Base-by-base conservation (phyloP, 1,140 invertebrate genomes). In the Hermetia illucens region DNA sequence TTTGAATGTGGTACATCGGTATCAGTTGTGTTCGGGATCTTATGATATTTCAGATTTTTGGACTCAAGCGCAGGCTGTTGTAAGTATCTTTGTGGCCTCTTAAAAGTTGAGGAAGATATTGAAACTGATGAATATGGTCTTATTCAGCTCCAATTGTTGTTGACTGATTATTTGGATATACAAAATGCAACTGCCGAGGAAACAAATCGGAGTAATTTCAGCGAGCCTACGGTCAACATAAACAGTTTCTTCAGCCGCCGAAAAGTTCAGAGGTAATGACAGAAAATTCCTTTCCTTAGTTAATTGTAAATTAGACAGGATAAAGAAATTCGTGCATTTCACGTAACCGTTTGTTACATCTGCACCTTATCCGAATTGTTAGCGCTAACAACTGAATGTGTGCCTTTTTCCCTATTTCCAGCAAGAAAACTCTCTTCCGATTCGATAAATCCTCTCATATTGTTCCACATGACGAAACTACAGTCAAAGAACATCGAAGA, bases 1-100 rank as follows among this genome's bases (percentile, higher is more conserved):
- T 40, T 65, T 71, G 25, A 54, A 70, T 41, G 65, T 72, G 24
- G 61, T 62, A 21, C 64, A 69, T 51, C 68, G 68, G 36, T 67
- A 76, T 49, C 55, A 64, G 9, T 45, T 65, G 16, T 65, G 70
- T 42, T 54, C 70, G 3, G 65, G 68, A 27, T 53, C 77, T 3
- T 90, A 91, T 61, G 77, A 78, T 45, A 76, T 86, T 49, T 71
- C 76, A 12, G 81, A 90, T 61, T 84, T 90, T 46, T 93, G 89
- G 88, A 77, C 74, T 21, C 82, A 84, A 51, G 79, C 91, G 17
- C 89, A 94, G 61, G 74, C 75, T 50, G 82, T 90, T 45, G 82
- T 90, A 70, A 68, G 74, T 66, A 9, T 39, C 32, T 34, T 39
- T 42, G 34, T 39, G 2, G n/a, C n/a, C n/a, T n/a, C 38, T 36